Evolutionary conservation across 2,113 vertebrate genomes (phyloP).

Genomic region (Otis tarda): DNA sequence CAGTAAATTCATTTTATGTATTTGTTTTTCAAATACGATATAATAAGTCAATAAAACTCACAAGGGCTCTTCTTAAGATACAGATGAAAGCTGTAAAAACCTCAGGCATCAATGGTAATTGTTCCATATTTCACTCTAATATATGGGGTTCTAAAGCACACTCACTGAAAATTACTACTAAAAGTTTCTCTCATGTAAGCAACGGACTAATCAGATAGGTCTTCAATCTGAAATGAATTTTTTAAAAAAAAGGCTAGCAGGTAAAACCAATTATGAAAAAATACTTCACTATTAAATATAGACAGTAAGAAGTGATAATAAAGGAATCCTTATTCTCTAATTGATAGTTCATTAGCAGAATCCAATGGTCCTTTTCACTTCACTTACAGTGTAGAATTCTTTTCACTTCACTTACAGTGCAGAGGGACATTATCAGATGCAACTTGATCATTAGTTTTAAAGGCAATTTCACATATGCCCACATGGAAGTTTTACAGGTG

Average conservation of each 20-base stretch:
- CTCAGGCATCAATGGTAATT: neutral
- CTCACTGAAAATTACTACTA: neutral
- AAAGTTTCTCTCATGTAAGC: neutral
- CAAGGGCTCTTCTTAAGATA: neutral
- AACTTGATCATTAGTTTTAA: neutral
- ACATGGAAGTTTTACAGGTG: neutral
- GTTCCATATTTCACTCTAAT: neutral
- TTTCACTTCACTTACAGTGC: neutral
- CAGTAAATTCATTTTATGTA: neutral
- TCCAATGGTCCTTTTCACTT: neutral
- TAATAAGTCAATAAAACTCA: neutral
- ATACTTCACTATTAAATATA: neutral
- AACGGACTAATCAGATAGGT: neutral
- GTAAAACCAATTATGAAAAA: neutral
- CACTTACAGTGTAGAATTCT: neutral
- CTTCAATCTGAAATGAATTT: neutral
- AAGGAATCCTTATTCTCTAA: neutral
- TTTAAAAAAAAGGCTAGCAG: neutral
- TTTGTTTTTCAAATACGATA: neutral
- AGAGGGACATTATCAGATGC: neutral
- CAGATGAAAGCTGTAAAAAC: neutral
- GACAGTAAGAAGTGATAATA: neutral
- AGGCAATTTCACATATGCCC: neutral
- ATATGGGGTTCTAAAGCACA: neutral
- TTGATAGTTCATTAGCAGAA: neutral